Evolutionary conservation across 2,797 vertebrate species (phyloP), one percentile per base, ranked within the genome.

Genomic region (Hapalemur alaotrensis): DNA sequence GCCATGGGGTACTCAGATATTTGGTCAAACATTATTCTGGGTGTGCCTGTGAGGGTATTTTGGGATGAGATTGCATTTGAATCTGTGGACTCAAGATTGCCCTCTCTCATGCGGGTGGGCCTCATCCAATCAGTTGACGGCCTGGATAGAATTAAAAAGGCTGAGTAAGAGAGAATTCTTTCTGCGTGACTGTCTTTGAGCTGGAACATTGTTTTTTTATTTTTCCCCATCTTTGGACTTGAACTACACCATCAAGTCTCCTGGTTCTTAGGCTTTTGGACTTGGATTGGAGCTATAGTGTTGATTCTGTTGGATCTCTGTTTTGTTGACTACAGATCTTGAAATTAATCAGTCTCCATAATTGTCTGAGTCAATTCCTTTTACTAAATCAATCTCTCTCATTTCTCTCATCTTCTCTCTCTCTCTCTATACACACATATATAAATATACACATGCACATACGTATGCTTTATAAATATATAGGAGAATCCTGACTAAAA

Each of bases 11-110:
- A 13, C 46, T 50, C 11, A 46, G 25, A 63, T 23, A 41, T 81
- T 76, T 76, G 41, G 17, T 73, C 25, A 25, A n/a, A 65, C 57
- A 20, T 52, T 79, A 67, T 67, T 91, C 78, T 84, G n/a, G 52
- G 13, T 50, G 15, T 41, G 9, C 76, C 50, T 50, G 22, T 59
- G 46, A 96, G 30, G 20, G 14, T 7, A 1, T 59, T 46, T 93
- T 50, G 48, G 13, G 35, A 18, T 89, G 50, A 75, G 67, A 15
- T 59, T 32, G 23, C 54, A 72, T 52, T 35, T 63, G 80, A 88
- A 41, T 83, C 14, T 7, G 32, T 11, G 63, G 61, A 48, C 35
- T 82, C 35, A 76, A 14, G 38, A 81, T 22, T 65, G 30, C 28
- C 7, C 5, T 82, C 32, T 28, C 12, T 12, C 41, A 32, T 32